Evolutionary conservation across 2,113 vertebrate genomes (phyloP).

Genomic region (Amazona guildingii): DNA sequence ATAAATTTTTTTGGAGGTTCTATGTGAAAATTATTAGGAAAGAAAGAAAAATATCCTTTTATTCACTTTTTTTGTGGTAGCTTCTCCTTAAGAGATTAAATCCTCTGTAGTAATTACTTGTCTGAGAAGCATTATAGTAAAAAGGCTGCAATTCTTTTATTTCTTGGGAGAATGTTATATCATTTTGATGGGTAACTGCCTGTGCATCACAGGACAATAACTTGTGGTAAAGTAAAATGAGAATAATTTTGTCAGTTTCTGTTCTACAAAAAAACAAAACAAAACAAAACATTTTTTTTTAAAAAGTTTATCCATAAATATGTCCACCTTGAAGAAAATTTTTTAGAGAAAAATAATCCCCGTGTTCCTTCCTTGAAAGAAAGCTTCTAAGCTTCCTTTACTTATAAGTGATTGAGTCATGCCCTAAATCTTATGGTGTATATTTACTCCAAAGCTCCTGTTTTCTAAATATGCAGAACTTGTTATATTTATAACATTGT

Average conservation of each 20-base stretch:
- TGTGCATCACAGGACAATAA: background rate
- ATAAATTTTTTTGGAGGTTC: background rate
- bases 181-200: background rate
- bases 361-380: background rate
- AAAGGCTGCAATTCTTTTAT: background rate
- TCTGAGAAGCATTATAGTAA: background rate
- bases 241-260: background rate
- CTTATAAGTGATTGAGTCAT: background rate
- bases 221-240: background rate
- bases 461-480: background rate
- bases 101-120: background rate
- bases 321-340: background rate
- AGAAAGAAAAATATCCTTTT: background rate
- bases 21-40: background rate
- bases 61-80: background rate
- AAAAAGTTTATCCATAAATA: background rate
- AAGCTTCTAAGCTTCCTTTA: background rate
- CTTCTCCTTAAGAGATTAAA: background rate
- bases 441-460: background rate
- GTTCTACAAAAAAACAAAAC: background rate
- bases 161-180: background rate
- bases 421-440: background rate
- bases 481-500: background rate
- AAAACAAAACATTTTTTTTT: background rate
- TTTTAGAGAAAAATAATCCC: background rate